These are phyloP conservation scores for Apis laboriosa DNA, from an alignment of 1,140 invertebrate genomes.

Conservation along the genomic window DNA sequence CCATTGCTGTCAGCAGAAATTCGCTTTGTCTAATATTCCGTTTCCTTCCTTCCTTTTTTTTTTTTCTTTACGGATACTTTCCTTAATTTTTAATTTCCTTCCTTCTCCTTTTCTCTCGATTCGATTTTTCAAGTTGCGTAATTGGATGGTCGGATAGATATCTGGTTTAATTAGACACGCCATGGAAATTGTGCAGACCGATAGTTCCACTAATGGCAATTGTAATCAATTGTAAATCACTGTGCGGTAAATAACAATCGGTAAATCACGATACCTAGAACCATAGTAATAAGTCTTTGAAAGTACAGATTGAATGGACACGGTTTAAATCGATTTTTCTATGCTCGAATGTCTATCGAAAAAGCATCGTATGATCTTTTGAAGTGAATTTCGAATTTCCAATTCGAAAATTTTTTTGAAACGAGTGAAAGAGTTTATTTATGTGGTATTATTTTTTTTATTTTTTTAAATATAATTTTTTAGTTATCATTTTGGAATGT, in stretches of 20 bases:
- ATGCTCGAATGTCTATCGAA: not conserved
- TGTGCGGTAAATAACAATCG: not conserved
- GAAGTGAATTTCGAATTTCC: not conserved
- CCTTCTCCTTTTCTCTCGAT: not conserved
- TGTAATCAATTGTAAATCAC: not conserved
- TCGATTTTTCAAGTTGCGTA: no score
- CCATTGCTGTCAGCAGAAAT: no score
- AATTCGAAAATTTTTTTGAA: no score
- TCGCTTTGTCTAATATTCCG: no score
- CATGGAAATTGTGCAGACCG: not conserved
- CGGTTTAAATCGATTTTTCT: not conserved
- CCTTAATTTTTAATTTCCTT: not conserved
- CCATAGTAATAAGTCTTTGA: slow-evolving; percentile 20
- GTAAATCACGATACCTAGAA: not conserved
- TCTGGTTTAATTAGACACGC: slow-evolving; percentile 10
- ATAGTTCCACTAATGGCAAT: not conserved
- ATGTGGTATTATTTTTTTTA: no score
- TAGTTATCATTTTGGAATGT: not conserved
- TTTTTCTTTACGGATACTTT: not conserved
- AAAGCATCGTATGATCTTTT: not conserved
- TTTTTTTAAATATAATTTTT: not conserved
- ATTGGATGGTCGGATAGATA: not conserved
- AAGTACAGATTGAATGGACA: slow-evolving; percentile 13
- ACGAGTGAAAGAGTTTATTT: not conserved
- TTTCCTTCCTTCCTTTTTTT: not conserved